These are phyloP conservation scores for Lophochroa leadbeateri DNA, from an alignment of 2,113 vertebrate species.

Conservation along the genomic window DNA sequence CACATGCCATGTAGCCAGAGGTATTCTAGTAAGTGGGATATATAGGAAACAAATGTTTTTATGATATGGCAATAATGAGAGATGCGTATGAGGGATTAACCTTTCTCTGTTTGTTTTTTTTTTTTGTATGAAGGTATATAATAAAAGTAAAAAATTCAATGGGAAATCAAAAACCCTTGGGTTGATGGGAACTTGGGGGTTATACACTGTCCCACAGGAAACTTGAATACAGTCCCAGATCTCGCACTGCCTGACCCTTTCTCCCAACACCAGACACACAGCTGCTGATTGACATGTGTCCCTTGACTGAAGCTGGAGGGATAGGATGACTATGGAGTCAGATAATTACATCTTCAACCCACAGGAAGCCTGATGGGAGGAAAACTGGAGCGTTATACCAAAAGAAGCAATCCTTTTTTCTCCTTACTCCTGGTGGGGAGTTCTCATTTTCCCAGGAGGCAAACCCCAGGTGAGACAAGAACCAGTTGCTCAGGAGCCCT, in stretches of 20 bases:
- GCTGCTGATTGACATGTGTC: neutral
- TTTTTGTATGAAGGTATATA: neutral
- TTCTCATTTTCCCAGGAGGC: neutral
- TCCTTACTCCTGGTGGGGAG: neutral
- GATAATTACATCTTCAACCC: neutral
- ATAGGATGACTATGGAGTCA: neutral
- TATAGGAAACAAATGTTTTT: neutral
- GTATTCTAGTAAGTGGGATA: neutral
- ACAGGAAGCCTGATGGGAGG: neutral
- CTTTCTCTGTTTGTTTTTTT: neutral
- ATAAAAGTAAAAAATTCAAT: neutral
- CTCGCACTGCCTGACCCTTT: rapidly evolving
- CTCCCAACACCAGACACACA: neutral
- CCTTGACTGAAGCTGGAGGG: neutral
- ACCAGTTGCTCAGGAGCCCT: rapidly evolving
- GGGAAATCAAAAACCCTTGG: neutral
- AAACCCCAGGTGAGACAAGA: neutral
- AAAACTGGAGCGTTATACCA: neutral
- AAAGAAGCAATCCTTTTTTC: neutral
- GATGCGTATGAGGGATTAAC: neutral
- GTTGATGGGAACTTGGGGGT: neutral
- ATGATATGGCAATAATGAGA: neutral
- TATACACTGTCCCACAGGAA: neutral
- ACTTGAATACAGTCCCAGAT: neutral
- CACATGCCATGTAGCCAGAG: neutral